Evolutionary conservation across 2,888 invertebrate species (phyloP).

Genomic region (Drosophila histrio): DNA sequence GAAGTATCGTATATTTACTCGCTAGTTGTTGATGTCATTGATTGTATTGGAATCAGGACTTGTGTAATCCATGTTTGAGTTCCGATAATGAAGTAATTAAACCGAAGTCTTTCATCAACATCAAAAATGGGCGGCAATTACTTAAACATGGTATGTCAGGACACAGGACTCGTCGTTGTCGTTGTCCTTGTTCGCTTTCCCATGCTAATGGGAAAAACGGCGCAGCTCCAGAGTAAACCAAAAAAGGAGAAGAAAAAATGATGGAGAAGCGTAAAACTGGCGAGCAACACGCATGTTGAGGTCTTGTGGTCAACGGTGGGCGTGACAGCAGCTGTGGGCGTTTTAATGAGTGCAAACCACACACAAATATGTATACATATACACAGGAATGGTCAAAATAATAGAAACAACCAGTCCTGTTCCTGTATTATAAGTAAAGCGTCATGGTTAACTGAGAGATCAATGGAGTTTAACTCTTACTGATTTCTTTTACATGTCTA

Average conservation of each 20-base stretch:
- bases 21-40: background rate
- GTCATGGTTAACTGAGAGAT: too few relatives aligned
- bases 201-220: background rate
- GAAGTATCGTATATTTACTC: background rate
- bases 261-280: slow-evolving; percentile 10
- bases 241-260: background rate
- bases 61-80: background rate
- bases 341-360: slow-evolving; percentile 37
- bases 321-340: slow-evolving; percentile 44
- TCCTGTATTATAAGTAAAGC: too few relatives aligned
- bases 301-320: slow-evolving; percentile 35
- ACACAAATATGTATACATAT: background rate
- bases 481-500: too few relatives aligned
- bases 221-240: background rate
- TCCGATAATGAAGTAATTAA: slow-evolving; percentile 24
- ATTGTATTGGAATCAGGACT: background rate
- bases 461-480: too few relatives aligned
- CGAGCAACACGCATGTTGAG: slow-evolving; percentile 14
- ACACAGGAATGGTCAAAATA: too few relatives aligned
- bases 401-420: too few relatives aligned
- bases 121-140: slow-evolving; percentile 50
- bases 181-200: background rate
- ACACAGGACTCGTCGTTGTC: background rate
- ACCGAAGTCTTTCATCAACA: slow-evolving; percentile 15
- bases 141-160: slow-evolving; percentile 31